A percentile compares a stretch with the other conserved stretches of the same genome.
Evolutionary conservation across 2,113 vertebrate species (phyloP).

Genomic region (Corythornis madagascariensis): DNA sequence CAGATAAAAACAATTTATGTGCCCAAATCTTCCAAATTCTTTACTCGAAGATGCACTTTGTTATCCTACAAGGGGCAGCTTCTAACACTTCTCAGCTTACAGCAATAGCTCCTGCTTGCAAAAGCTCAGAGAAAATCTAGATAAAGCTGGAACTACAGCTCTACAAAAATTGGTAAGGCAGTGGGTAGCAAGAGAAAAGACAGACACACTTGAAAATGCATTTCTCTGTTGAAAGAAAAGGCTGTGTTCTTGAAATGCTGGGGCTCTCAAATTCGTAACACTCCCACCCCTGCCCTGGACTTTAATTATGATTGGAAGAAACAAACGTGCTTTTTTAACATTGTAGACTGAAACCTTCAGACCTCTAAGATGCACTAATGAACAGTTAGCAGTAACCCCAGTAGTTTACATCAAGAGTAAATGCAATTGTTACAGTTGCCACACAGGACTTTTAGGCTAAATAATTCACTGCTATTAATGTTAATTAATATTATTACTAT

Average conservation of each 20-base stretch:
- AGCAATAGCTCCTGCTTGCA: slow-evolving; percentile 53
- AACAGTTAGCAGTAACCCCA: neutral
- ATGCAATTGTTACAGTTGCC: neutral
- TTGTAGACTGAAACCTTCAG: neutral
- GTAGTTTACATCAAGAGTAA: neutral
- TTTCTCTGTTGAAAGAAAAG: slow-evolving; percentile 16
- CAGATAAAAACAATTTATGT: slow-evolving; percentile 72
- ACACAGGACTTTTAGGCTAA: neutral
- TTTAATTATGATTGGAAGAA: neutral
- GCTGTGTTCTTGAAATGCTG: neutral
- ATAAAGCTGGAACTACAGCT: slow-evolving; percentile 29
- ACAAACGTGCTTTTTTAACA: neutral
- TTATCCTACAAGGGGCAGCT: slow-evolving; percentile 50
- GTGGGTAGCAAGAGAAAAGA: neutral
- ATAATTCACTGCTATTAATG: neutral
- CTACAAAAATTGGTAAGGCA: slow-evolving; percentile 11
- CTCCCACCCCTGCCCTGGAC: neutral
- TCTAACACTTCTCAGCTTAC: slow-evolving; percentile 42
- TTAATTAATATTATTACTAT: neutral
- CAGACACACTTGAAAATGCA: neutral
- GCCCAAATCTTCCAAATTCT: slow-evolving; percentile 65
- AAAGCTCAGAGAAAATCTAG: slow-evolving; percentile 52
- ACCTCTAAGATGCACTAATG: neutral
- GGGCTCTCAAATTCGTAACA: neutral
- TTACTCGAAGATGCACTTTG: slow-evolving; percentile 62